Conservation (phyloP, 2,113 vertebrate genomes). For the Hyperoodon ampullatus region DNA sequence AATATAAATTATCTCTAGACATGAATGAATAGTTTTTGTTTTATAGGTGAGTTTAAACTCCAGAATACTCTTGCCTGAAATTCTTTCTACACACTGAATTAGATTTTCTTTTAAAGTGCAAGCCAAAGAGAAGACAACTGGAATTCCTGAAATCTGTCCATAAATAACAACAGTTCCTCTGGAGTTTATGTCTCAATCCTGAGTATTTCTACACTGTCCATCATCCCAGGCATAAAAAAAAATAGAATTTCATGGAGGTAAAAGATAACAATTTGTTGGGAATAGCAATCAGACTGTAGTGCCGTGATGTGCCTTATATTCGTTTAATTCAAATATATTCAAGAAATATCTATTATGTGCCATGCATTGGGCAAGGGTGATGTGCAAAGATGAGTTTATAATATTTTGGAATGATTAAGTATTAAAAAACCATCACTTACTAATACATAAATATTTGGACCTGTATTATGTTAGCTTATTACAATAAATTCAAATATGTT, state of each 20-base stretch:
- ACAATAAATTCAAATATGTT: background rate
- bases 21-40: background rate
- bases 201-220: background rate
- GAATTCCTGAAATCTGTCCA: conserved; percentile 22
- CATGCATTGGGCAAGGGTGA: background rate
- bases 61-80: background rate
- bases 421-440: background rate
- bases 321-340: background rate
- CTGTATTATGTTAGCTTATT: background rate
- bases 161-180: background rate
- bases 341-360: background rate
- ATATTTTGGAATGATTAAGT: background rate
- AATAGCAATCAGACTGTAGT: background rate
- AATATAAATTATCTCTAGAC: background rate
- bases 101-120: conserved; percentile 28
- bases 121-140: background rate
- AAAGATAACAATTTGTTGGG: background rate
- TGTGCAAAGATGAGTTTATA: background rate
- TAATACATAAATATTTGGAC: background rate
- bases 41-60: conserved; percentile 10
- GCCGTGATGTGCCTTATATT: background rate
- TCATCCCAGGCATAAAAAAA: background rate
- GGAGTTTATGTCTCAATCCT: background rate
- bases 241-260: background rate
- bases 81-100: conserved; percentile 13